These are phyloP conservation scores for Lumbricus terrestris DNA, from an alignment of 2,888 invertebrate species.

Conservation along the genomic window DNA sequence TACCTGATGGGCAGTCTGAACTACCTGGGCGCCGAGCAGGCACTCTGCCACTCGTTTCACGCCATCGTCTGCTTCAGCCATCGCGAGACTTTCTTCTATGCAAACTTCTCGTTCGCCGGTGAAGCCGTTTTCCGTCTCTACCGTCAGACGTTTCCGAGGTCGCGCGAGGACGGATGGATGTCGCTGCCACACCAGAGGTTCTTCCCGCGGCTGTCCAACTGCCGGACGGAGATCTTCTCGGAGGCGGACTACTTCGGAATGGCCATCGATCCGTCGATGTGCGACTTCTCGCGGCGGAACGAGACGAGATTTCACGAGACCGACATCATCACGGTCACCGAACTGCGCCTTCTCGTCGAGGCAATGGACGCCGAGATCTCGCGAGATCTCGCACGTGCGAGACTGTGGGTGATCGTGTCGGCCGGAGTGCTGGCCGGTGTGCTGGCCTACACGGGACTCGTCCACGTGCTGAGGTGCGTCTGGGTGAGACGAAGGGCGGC, in stretches of 20 bases:
- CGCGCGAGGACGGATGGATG: constrained; percentile 33
- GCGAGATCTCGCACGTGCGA: constrained; percentile 23
- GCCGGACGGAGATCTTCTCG: constrained; percentile 37
- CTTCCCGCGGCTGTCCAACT: constrained; percentile 36
- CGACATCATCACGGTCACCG: constrained; percentile 34
- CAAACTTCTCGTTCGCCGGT: constrained; percentile 40
- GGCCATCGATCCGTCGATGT: constrained; percentile 38
- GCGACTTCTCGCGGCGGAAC: constrained; percentile 39
- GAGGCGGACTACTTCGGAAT: constrained; percentile 36
- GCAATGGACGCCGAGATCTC: constrained; percentile 27
- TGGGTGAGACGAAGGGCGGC: constrained; percentile 31
- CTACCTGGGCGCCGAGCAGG: constrained; percentile 41
- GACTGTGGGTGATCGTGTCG: background rate
- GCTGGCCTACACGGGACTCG: constrained; percentile 28
- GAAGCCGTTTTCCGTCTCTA: constrained; percentile 41
- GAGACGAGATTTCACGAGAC: constrained; percentile 38
- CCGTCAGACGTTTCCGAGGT: constrained; percentile 37
- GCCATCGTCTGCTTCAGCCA: constrained; percentile 41
- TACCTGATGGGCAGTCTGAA: constrained; percentile 40
- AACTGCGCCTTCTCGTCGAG: constrained; percentile 29
- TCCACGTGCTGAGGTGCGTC: constrained; percentile 35
- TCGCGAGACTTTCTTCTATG: constrained; percentile 41
- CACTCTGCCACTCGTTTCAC: constrained; percentile 40
- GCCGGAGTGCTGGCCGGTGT: constrained; percentile 28
- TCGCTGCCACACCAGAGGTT: constrained; percentile 31